Evolutionary conservation across 2,797 vertebrate species (phyloP), one percentile per base, ranked within the genome.

Genomic region (Emydoidea blandingii): DNA sequence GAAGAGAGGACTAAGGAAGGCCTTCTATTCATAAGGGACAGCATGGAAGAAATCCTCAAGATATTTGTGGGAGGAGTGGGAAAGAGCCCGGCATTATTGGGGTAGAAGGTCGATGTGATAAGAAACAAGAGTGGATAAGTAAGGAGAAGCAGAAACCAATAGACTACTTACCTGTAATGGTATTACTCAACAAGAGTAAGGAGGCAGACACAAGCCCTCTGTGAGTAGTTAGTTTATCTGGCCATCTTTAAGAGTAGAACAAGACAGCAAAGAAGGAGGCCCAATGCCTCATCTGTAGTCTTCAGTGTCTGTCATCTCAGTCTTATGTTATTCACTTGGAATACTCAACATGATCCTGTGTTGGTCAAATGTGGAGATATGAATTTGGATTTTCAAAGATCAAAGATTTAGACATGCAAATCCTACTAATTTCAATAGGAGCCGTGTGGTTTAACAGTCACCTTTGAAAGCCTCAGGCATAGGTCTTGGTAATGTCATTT

Each of bases 391-490:
- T 49, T 47, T 31, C 74, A 47, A 78, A 78, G 74, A 25, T 47
- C 41, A 76, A 16, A 44, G 27, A 78, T 49, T 78, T 49, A 78
- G 27, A 85, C 85, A 31, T 2, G 65, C 49, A 56, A 78, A 56
- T 49, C 68, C 90, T 44, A 83, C 87, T 87, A 0, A 79, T 93
- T 96, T 88, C 52, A 47, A 52, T 4, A 68, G 29, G 57, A 86
- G 65, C 16, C 5, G 2, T 62, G 54, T 0, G 10, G 50, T 53
- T 62, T 34, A 85, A 37, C 83, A 91, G 81, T 88, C 86, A 89
- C 87, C 92, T 72, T 44, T 90, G 86, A 84, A 91, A 84, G 90
- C 7, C 65, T 83, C n/a, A 90, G 80, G 65, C 4, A 47, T 80
- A 90, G 87, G 78, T 85, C 78, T 86, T 49, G 81, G 86, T 84